Evolutionary conservation across 2,888 invertebrate species (phyloP), one percentile per base, ranked within the genome.

Genomic region (Phyllotreta striolata): DNA sequence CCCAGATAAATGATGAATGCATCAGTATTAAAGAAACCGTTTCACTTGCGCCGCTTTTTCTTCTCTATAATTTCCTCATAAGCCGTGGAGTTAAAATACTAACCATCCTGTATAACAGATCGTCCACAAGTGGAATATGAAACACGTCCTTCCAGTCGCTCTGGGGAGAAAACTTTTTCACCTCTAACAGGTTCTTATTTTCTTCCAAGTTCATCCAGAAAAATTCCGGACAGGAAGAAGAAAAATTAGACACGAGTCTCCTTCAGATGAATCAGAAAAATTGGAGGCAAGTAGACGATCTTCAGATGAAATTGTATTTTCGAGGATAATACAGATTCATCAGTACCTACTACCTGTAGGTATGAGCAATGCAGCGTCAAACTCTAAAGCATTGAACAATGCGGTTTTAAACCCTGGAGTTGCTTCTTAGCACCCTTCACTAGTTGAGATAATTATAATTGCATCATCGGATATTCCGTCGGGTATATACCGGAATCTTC

Each of bases 391-490:
- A n/a, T n/a, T n/a, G n/a, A n/a, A n/a, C n/a, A n/a, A n/a, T n/a
- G n/a, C n/a, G n/a, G n/a, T n/a, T n/a, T n/a, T n/a, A n/a, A n/a
- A n/a, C n/a, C n/a, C n/a, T n/a, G n/a, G n/a, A n/a, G n/a, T n/a
- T n/a, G n/a, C n/a, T n/a, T n/a, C n/a, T n/a, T n/a, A n/a, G n/a
- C n/a, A n/a, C n/a, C n/a, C n/a, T n/a, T n/a, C n/a, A n/a, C n/a
- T n/a, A n/a, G n/a, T n/a, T n/a, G n/a, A n/a, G n/a, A n/a, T n/a
- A 56, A 62, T 62, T 62, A 62, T 62, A 62, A 62, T 62, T 51
- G 62, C 43, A 43, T 62, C 56, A 62, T 56, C 51, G 47, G n/a
- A 44, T 38, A 51, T 51, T 40, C 47, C 10, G 49, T 12, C n/a
- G 7, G 49, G 37, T 35, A 5, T 24, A 24, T 3, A 24, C 24